Conservation (phyloP, 2,888 invertebrate species). For the Tipula lateralis region DNA sequence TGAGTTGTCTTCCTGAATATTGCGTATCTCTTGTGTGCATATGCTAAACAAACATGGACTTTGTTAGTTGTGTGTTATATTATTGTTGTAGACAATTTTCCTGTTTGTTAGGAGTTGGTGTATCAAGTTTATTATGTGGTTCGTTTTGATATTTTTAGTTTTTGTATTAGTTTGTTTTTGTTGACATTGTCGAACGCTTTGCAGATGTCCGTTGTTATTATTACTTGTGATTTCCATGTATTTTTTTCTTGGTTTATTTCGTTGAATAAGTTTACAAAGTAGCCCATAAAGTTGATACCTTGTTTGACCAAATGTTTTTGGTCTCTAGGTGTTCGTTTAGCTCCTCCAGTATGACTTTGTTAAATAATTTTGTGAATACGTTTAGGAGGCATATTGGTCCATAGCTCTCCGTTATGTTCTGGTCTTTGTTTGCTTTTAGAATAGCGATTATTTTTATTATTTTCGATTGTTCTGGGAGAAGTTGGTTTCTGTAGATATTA, state of each 20-base stretch:
- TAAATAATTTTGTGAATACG: not conserved
- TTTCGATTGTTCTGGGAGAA: not conserved
- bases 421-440: not conserved
- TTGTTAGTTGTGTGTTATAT: not conserved
- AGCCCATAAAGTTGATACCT: too few relatives aligned
- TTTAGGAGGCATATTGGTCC: not conserved
- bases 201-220: not conserved
- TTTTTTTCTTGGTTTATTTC: too few relatives aligned
- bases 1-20: too few relatives aligned
- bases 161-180: not conserved
- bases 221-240: not conserved
- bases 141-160: not conserved
- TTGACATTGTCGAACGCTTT: not conserved
- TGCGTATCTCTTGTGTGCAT: not conserved
- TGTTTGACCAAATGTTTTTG: not conserved
- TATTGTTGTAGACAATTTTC: not conserved
- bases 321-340: not conserved
- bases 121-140: not conserved
- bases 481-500: not conserved
- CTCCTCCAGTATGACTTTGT: not conserved
- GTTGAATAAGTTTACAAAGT: too few relatives aligned
- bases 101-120: not conserved
- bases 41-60: not conserved
- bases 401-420: not conserved
- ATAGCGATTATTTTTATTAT: not conserved